Evolutionary conservation across 1,140 invertebrate species (phyloP).

Genomic region (Eciton burchellii): DNA sequence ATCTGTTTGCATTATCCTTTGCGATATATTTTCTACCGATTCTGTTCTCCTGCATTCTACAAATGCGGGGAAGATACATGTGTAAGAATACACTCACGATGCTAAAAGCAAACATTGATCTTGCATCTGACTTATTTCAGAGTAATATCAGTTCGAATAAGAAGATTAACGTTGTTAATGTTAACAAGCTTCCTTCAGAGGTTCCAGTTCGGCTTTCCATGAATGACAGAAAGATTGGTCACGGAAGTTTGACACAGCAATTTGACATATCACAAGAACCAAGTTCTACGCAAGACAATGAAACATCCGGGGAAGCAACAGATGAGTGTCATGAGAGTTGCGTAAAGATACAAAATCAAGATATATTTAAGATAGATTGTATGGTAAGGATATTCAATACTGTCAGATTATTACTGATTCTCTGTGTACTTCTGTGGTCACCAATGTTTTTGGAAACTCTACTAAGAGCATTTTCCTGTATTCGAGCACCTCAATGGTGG

Average conservation of each 20-base stretch:
- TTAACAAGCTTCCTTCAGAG: background rate
- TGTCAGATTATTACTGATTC: conserved; percentile 34
- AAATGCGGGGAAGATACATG: conserved; percentile 46
- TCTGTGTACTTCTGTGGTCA: conserved; percentile 74
- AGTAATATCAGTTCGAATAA: background rate
- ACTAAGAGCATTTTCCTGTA: conserved; percentile 70
- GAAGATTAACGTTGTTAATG: background rate
- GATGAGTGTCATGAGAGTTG: background rate
- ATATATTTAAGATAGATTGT: background rate
- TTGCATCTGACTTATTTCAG: too few relatives aligned
- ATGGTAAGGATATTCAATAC: background rate
- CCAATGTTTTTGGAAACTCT: conserved; percentile 72
- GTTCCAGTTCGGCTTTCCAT: too few relatives aligned
- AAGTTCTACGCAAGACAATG: too few relatives aligned
- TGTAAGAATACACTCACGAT: conserved; percentile 22
- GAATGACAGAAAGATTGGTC: background rate
- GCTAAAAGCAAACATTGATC: conserved; percentile 10
- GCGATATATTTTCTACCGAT: conserved; percentile 75
- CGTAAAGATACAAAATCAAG: conserved; percentile 24
- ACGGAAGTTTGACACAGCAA: background rate
- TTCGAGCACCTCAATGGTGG: conserved; percentile 66
- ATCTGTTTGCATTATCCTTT: conserved; percentile 72
- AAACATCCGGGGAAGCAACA: background rate
- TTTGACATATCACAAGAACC: background rate
- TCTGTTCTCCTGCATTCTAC: conserved; percentile 68